phyloP scores from a whole-genome alignment of 2,888 invertebrate genomes.

The Diarsia rubi region DNA sequence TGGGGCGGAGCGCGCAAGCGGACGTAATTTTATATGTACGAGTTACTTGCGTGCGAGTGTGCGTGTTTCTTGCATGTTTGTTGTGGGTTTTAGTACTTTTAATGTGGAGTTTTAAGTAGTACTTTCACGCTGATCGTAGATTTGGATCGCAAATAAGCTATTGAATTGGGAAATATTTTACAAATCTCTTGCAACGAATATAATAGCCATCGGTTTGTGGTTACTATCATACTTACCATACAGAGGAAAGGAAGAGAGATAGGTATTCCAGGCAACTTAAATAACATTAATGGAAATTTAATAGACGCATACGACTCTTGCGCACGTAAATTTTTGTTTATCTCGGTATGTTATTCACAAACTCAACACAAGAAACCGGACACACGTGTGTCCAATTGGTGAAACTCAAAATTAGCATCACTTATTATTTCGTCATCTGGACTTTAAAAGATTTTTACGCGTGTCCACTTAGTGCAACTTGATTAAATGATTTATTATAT shows the following conservation, averaged over 20 bases:
- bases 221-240: neutral
- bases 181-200: neutral
- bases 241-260: no score
- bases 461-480: no score
- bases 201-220: neutral
- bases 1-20: conserved; percentile 71
- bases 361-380: no score
- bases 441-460: no score
- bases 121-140: neutral
- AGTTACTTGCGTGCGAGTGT: conserved; percentile 34
- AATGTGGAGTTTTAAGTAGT: neutral
- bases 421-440: no score
- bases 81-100: conserved; percentile 14
- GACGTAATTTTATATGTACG: conserved; percentile 71
- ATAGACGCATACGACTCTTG: neutral
- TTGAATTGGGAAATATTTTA: conserved; percentile 18
- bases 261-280: neutral
- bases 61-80: conserved; percentile 15
- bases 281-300: neutral
- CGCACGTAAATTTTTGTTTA: neutral
- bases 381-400: no score
- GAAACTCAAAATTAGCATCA: no score
- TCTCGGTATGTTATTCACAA: no score
- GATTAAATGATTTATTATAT: no score
- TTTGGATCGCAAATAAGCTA: conserved; percentile 10